These are phyloP conservation scores for Oncopodura yosiiana DNA, from an alignment of 1,140 invertebrate genomes.

Conservation along the genomic window DNA sequence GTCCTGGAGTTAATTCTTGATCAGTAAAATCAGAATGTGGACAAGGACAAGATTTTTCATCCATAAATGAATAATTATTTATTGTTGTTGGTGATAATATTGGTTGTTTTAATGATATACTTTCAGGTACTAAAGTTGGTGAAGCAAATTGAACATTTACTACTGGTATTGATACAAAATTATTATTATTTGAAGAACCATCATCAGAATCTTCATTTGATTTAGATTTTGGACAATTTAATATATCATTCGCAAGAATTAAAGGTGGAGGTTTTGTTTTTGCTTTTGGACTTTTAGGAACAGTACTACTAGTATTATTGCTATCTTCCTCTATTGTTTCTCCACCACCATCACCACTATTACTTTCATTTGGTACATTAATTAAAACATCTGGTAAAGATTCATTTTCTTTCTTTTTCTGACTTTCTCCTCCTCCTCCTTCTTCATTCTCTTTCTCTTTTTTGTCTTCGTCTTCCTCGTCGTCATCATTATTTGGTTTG, in stretches of 20 bases:
- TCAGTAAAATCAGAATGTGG: no score
- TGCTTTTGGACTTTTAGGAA: slow-evolving; percentile 20
- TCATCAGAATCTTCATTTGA: background rate
- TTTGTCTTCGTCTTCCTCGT: background rate
- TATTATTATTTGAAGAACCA: background rate
- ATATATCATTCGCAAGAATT: slow-evolving; percentile 34
- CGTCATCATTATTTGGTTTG: background rate
- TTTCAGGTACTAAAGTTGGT: slow-evolving; percentile 2
- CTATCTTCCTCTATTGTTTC: slow-evolving; percentile 17
- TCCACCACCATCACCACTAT: slow-evolving; percentile 5
- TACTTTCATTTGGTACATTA: slow-evolving; percentile 31
- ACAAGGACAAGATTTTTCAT: no score
- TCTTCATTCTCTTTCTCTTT: background rate
- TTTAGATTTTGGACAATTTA: slow-evolving; percentile 11
- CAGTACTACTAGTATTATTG: slow-evolving; percentile 38
- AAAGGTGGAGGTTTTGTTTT: slow-evolving; percentile 32
- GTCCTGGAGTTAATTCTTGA: background rate
- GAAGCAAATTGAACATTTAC: slow-evolving; percentile 29
- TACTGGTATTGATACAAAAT: slow-evolving; percentile 14
- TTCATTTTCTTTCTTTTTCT: slow-evolving; percentile 9
- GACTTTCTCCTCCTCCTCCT: slow-evolving; percentile 5
- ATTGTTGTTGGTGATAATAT: no score
- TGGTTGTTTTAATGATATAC: background rate
- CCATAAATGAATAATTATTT: no score
- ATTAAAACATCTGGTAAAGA: slow-evolving; percentile 33